These are phyloP conservation scores for Agrilus cyanescens DNA, from an alignment of 2,888 invertebrate genomes.

Conservation along the genomic window DNA sequence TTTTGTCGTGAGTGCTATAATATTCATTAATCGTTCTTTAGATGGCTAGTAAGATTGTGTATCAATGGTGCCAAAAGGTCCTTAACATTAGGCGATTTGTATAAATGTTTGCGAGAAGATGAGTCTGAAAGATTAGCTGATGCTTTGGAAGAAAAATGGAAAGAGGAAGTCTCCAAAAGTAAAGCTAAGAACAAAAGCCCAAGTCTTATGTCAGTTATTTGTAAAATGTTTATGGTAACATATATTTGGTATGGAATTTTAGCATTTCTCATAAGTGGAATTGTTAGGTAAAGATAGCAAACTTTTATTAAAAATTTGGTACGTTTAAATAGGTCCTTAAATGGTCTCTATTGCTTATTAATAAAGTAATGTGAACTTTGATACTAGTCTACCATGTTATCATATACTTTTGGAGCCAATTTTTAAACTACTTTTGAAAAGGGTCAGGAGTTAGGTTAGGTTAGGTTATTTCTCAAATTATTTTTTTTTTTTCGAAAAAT, in stretches of 20 bases:
- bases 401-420: too few relatives aligned
- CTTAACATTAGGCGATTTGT: conserved; percentile 52
- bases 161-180: conserved; percentile 42
- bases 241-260: conserved; percentile 46
- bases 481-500: too few relatives aligned
- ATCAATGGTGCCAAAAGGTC: conserved; percentile 45
- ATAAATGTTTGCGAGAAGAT: conserved; percentile 47
- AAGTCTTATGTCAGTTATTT: conserved; percentile 43
- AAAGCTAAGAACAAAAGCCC: conserved; percentile 43
- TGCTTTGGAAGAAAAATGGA: conserved; percentile 49
- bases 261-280: conserved; percentile 26
- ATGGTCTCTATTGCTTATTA: too few relatives aligned
- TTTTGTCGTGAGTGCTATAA: not conserved
- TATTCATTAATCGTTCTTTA: conserved; percentile 15
- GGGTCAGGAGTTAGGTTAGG: too few relatives aligned
- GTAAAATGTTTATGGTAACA: conserved; percentile 44
- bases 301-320: too few relatives aligned
- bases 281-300: too few relatives aligned
- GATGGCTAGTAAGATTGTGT: conserved; percentile 31
- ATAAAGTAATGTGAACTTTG: too few relatives aligned
- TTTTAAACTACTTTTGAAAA: too few relatives aligned
- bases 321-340: too few relatives aligned
- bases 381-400: too few relatives aligned
- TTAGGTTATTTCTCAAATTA: too few relatives aligned
- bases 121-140: conserved; percentile 51